These are phyloP conservation scores for Agrilus planipennis DNA, from an alignment of 1,140 invertebrate species.

Conservation along the genomic window DNA sequence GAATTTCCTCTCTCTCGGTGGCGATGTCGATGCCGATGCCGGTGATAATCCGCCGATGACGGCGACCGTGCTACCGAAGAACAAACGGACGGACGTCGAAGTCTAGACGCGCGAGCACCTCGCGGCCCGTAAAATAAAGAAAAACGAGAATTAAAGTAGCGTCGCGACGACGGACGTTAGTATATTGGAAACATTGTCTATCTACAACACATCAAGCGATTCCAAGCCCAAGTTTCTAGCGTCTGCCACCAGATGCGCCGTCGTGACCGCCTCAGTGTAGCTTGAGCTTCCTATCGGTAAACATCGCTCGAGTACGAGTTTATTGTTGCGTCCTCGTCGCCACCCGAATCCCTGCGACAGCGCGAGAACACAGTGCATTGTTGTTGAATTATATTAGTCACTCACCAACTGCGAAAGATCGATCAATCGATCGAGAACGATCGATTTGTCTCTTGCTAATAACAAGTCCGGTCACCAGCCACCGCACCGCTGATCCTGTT, in stretches of 20 bases:
- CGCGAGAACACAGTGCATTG: neutral
- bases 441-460: too few relatives aligned
- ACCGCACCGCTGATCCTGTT: too few relatives aligned
- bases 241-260: constrained; percentile 24
- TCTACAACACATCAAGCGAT: constrained; percentile 20
- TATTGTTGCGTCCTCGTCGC: constrained; percentile 1
- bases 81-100: neutral
- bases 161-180: constrained; percentile 17
- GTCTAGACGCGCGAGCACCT: too few relatives aligned
- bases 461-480: too few relatives aligned
- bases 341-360: neutral
- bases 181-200: constrained; percentile 18
- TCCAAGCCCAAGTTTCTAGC: constrained; percentile 19
- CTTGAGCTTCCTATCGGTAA: constrained; percentile 24
- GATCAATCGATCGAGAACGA: too few relatives aligned
- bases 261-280: constrained; percentile 25
- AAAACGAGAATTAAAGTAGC: constrained; percentile 9
- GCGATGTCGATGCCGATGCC: too few relatives aligned
- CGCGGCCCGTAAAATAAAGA: neutral
- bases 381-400: neutral
- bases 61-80: too few relatives aligned
- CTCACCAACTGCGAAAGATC: neutral
- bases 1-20: too few relatives aligned
- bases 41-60: too few relatives aligned
- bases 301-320: constrained; percentile 10